Conservation (phyloP, 2,113 vertebrate genomes). For the Neolamprologus brichardi region DNA sequence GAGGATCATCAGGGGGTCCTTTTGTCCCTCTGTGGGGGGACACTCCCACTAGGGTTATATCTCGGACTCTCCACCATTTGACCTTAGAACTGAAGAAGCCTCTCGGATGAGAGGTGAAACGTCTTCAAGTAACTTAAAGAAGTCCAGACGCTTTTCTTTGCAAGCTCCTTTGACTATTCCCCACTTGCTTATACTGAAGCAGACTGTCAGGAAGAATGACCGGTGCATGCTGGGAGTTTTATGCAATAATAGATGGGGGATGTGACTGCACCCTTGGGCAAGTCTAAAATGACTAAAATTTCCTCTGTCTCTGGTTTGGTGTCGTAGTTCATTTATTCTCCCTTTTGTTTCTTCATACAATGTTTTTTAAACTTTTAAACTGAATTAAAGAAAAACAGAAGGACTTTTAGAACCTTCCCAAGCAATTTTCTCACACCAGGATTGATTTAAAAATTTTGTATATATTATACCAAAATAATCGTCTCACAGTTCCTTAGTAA, state of each 20-base stretch:
- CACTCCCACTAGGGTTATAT: too few relatives aligned
- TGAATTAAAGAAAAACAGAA: neutral
- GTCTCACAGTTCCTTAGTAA: neutral
- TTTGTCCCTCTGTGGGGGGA: too few relatives aligned
- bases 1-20: too few relatives aligned
- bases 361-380: neutral
- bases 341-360: neutral
- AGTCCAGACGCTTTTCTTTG: too few relatives aligned
- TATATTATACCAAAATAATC: neutral
- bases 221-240: slow-evolving; percentile 2
- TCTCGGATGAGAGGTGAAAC: too few relatives aligned
- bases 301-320: neutral
- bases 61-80: too few relatives aligned
- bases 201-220: slow-evolving; percentile 1
- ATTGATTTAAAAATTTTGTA: neutral
- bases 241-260: neutral
- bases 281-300: neutral
- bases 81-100: too few relatives aligned
- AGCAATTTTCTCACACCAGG: neutral
- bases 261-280: neutral
- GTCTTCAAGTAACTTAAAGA: too few relatives aligned
- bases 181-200: neutral
- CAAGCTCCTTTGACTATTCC: neutral
- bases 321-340: neutral
- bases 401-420: neutral